A percentile compares a stretch with the other conserved stretches of the same genome.
Conservation (phyloP, 2,797 vertebrate species). For the Aplochiton taeniatus region DNA sequence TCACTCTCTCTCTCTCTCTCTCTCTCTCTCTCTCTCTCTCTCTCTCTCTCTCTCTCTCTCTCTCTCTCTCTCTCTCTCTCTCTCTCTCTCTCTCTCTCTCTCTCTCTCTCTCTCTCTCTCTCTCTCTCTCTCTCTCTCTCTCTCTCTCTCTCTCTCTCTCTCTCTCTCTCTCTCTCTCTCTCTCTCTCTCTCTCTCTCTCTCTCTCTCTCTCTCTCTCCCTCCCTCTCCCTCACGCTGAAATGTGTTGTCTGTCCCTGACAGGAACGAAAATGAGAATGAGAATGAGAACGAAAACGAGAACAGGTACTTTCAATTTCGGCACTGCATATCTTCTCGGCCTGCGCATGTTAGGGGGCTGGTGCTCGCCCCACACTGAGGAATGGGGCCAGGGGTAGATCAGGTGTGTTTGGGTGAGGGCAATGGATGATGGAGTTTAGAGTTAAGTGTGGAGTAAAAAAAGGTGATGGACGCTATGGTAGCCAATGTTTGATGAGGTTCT, state of each 20-base stretch:
- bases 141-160: constrained; percentile 41
- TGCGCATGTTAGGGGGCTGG: constrained; percentile 64
- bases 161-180: constrained; percentile 45
- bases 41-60: constrained; percentile 28
- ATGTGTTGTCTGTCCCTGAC: constrained; percentile 71
- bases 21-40: constrained; percentile 5
- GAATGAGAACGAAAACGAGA: constrained; percentile 65
- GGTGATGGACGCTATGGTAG: no score
- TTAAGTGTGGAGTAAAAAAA: no score
- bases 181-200: constrained; percentile 13
- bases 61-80: constrained; percentile 21
- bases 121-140: constrained; percentile 29
- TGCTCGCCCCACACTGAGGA: not conserved
- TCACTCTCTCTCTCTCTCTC: not conserved
- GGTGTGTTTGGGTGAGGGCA: constrained; percentile 4
- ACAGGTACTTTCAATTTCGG: constrained; percentile 77
- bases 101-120: no score
- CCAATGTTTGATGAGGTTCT: no score
- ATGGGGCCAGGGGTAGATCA: constrained; percentile 8
- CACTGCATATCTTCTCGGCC: constrained; percentile 59
- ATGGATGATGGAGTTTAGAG: no score
- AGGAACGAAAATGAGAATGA: constrained; percentile 58
- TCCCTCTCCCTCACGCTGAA: constrained; percentile 58
- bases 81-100: constrained; percentile 40
- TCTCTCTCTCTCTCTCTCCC: constrained; percentile 23